Percentiles rank a stretch among this genome's conserved stretches.
Evolutionary conservation across 1,140 invertebrate genomes (phyloP).

Genomic region (Platyscapa corneri): DNA sequence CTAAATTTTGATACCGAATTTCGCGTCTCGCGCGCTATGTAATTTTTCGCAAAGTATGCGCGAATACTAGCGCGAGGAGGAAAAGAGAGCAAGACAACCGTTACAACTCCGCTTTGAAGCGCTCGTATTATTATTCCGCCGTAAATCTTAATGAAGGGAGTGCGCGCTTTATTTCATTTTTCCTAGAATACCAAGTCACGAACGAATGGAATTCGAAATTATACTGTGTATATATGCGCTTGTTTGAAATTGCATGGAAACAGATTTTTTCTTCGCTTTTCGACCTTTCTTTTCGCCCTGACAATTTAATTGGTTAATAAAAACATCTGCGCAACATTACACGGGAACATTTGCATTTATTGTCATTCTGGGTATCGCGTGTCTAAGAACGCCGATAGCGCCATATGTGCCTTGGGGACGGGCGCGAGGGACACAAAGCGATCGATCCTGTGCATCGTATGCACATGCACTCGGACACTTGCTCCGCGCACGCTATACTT

Average conservation of each 20-base stretch:
- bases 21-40: neutral
- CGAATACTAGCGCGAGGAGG: neutral
- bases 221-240: neutral
- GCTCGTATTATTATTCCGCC: constrained; percentile 36
- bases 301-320: constrained; percentile 38
- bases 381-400: neutral
- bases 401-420: neutral
- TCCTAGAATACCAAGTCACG: constrained; percentile 32
- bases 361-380: constrained; percentile 32
- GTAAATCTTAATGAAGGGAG: constrained; percentile 36
- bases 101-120: constrained; percentile 13
- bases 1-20: neutral
- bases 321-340: neutral
- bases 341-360: neutral
- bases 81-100: constrained; percentile 7
- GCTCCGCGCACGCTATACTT: constrained; percentile 3
- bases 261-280: neutral
- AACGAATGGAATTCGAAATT: constrained; percentile 41
- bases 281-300: constrained; percentile 2
- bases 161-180: constrained; percentile 39
- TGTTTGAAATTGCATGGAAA: neutral
- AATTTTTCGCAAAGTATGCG: neutral
- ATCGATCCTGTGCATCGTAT: no score
- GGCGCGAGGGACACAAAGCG: neutral
- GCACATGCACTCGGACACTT: neutral